Conservation (phyloP, 1,140 invertebrate species). For the Cylas formicarius region DNA sequence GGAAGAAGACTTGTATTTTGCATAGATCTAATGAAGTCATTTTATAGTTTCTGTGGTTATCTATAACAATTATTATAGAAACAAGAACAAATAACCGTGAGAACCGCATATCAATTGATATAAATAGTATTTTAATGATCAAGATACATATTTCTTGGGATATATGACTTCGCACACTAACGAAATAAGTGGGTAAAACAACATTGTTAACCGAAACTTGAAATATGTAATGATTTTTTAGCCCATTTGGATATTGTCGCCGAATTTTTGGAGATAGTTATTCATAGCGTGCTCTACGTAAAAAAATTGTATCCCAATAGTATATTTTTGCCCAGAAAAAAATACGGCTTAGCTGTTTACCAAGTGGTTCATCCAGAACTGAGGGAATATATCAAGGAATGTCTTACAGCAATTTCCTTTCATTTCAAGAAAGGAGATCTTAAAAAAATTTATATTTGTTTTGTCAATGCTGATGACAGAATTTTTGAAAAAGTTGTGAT, state of each 20-base stretch:
- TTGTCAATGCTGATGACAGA: constrained; percentile 14
- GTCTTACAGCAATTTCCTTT: constrained; percentile 38
- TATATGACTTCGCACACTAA: background rate
- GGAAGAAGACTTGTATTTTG: too few species aligned
- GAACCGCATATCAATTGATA: too few species aligned
- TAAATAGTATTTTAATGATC: too few species aligned
- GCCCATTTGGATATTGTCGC: constrained; percentile 27
- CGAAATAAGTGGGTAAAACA: constrained; percentile 1
- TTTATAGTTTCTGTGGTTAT: too few species aligned
- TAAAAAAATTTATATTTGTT: constrained; percentile 24
- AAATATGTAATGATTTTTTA: constrained; percentile 12
- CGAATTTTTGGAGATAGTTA: constrained; percentile 51
- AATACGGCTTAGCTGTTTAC: constrained; percentile 47
- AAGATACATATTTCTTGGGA: too few species aligned
- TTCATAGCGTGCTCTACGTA: constrained; percentile 47
- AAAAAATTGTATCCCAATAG: constrained; percentile 49
- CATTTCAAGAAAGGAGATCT: constrained; percentile 27
- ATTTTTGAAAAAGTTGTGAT: constrained; percentile 27
- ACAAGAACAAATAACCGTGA: too few species aligned
- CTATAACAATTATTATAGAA: too few species aligned
- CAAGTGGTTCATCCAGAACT: constrained; percentile 48
- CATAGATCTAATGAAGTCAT: too few species aligned
- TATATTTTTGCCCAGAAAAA: constrained; percentile 47
- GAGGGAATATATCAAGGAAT: constrained; percentile 47
- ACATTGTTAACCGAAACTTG: background rate